Evolutionary conservation across 2,113 vertebrate species (phyloP).

Genomic region (Artemisiospiza belli): DNA sequence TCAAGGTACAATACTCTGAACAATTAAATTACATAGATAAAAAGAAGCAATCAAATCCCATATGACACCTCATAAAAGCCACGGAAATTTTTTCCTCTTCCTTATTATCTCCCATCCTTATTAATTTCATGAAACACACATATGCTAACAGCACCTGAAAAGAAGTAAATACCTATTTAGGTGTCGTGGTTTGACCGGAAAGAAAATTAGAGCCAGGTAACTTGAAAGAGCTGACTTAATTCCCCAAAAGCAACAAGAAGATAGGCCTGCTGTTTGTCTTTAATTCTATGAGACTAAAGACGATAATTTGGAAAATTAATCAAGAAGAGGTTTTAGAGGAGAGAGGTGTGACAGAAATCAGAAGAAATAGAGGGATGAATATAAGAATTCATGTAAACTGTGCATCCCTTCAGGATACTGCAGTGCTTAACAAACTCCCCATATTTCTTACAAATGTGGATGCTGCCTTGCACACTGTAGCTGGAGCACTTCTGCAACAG

Average conservation of each 20-base stretch:
- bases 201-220: background rate
- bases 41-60: background rate
- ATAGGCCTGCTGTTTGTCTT: background rate
- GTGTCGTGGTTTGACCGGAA: no score
- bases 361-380: background rate
- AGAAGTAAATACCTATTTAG: constrained; percentile 22
- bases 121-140: background rate
- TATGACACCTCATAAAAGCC: background rate
- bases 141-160: background rate
- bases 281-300: background rate
- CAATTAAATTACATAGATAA: background rate
- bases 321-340: background rate
- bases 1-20: background rate
- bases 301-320: background rate
- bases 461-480: background rate
- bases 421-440: background rate
- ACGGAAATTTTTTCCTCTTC: background rate
- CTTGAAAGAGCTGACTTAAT: constrained; percentile 7
- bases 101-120: background rate
- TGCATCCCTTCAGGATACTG: background rate
- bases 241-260: background rate
- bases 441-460: background rate
- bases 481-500: background rate
- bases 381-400: background rate
- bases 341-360: background rate